Percentiles rank a stretch among this genome's conserved stretches.
These are phyloP conservation scores for Stichodactyla helianthus DNA, from an alignment of 64 coral and sea anemone genomes.

Conservation along the genomic window DNA sequence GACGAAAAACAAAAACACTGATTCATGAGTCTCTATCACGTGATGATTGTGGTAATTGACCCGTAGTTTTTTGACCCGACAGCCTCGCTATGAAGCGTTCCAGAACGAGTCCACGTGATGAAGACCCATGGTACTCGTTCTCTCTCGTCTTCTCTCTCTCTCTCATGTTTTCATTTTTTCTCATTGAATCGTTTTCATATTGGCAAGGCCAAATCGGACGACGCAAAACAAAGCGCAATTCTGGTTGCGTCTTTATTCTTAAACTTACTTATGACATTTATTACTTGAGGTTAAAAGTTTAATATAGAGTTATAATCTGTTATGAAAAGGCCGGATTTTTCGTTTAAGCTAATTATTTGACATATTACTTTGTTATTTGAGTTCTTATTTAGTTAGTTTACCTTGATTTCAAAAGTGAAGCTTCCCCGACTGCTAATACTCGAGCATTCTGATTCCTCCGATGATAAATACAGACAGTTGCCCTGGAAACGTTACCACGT, in stretches of 20 bases:
- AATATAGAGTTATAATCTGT: not conserved
- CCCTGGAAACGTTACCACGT: slow-evolving; percentile 18
- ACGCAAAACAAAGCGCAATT: not conserved
- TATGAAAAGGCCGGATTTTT: not conserved
- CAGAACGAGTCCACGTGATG: too few species aligned
- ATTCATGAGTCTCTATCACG: not conserved
- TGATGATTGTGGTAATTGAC: too few species aligned
- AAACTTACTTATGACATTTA: not conserved
- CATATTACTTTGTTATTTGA: not conserved
- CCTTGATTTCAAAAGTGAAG: slow-evolving; percentile 86
- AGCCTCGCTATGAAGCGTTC: too few species aligned
- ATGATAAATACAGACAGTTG: slow-evolving; percentile 40
- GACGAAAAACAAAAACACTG: not conserved
- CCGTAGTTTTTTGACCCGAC: too few species aligned
- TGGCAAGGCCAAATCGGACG: not conserved
- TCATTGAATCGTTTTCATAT: not conserved
- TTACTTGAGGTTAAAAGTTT: not conserved
- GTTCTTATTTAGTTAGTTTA: slow-evolving; percentile 29
- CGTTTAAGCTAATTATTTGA: not conserved
- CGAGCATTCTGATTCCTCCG: slow-evolving; percentile 83
- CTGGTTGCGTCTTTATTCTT: not conserved
- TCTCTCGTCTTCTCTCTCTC: too few species aligned
- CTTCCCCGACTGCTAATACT: slow-evolving; percentile 87
- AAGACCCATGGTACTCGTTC: too few species aligned
- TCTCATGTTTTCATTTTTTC: not conserved